Percentiles rank a stretch among this genome's conserved stretches.
phyloP scores from a whole-genome alignment of 2,888 invertebrate genomes.

The Ochropleura leucogaster region DNA sequence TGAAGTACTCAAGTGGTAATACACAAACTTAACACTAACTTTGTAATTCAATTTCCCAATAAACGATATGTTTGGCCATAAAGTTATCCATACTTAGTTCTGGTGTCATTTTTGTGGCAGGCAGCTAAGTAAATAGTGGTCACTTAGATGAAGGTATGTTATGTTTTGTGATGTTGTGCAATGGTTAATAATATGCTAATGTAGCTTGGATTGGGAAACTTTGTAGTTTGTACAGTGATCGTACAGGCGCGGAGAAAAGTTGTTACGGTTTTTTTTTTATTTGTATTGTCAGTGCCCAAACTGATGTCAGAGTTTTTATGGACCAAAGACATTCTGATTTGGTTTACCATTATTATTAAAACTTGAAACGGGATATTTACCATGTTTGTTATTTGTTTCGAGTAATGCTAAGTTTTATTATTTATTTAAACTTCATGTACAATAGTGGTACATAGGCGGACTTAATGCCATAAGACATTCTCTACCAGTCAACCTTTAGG shows the following conservation, averaged over 20 bases:
- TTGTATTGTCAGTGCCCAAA: neutral
- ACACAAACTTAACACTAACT: conserved; percentile 16
- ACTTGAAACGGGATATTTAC: no score
- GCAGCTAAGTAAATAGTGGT: conserved; percentile 69
- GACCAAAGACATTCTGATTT: no score
- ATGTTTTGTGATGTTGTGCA: conserved; percentile 67
- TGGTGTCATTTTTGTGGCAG: conserved; percentile 44
- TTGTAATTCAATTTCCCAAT: conserved; percentile 47
- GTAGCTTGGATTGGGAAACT: conserved; percentile 67
- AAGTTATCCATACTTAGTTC: conserved; percentile 50
- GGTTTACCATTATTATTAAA: no score
- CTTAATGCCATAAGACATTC: no score
- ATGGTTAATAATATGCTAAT: conserved; percentile 75
- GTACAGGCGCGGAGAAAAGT: conserved; percentile 58
- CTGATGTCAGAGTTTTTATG: no score
- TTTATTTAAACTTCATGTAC: no score
- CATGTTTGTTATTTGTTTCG: no score
- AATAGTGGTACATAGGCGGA: no score
- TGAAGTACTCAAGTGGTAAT: conserved; percentile 22
- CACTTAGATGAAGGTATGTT: conserved; percentile 63
- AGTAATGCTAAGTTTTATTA: no score
- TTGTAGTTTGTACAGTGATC: conserved; percentile 28
- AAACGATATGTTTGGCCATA: conserved; percentile 35
- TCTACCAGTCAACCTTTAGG: no score
- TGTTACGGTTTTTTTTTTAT: neutral